phyloP scores from a whole-genome alignment of 2,113 vertebrate genomes.

The Callionymus lyra region DNA sequence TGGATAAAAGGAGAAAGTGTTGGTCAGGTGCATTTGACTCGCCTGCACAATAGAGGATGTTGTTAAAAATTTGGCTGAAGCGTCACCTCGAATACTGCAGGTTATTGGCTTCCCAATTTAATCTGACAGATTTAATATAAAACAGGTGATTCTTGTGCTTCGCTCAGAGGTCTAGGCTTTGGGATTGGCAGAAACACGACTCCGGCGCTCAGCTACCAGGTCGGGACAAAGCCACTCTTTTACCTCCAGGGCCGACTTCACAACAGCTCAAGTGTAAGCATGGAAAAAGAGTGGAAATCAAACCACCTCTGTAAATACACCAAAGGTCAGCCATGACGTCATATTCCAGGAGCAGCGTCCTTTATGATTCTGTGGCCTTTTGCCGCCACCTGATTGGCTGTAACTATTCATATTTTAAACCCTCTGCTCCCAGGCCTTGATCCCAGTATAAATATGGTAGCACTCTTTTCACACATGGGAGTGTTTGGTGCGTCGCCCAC shows the following conservation, averaged over 20 bases:
- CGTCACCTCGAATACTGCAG: not conserved
- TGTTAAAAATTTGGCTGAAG: too few relatives aligned
- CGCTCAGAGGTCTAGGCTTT: constrained; percentile 34
- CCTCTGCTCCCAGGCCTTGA: constrained; percentile 37
- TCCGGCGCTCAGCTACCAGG: constrained; percentile 36
- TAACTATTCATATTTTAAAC: constrained; percentile 44
- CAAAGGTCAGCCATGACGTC: constrained; percentile 64
- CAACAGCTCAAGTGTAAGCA: constrained; percentile 58
- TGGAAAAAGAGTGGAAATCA: constrained; percentile 59
- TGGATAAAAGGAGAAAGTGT: too few relatives aligned
- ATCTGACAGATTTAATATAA: constrained; percentile 60
- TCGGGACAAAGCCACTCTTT: constrained; percentile 65
- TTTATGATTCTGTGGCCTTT: constrained; percentile 39
- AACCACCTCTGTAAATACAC: constrained; percentile 61
- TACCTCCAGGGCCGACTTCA: constrained; percentile 41
- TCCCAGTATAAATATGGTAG: constrained; percentile 31
- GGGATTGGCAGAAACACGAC: constrained; percentile 51
- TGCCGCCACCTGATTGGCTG: constrained; percentile 33
- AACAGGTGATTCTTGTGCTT: constrained; percentile 56
- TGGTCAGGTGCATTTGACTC: too few relatives aligned
- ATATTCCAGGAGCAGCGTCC: constrained; percentile 32
- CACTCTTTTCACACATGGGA: constrained; percentile 20
- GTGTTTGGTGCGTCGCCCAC: constrained; percentile 17
- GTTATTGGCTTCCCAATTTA: constrained; percentile 54
- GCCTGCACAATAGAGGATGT: too few relatives aligned